Percentiles rank a stretch among this genome's conserved stretches.
phyloP scores from a whole-genome alignment of 2,113 vertebrate species.

The Pluvianellus socialis region DNA sequence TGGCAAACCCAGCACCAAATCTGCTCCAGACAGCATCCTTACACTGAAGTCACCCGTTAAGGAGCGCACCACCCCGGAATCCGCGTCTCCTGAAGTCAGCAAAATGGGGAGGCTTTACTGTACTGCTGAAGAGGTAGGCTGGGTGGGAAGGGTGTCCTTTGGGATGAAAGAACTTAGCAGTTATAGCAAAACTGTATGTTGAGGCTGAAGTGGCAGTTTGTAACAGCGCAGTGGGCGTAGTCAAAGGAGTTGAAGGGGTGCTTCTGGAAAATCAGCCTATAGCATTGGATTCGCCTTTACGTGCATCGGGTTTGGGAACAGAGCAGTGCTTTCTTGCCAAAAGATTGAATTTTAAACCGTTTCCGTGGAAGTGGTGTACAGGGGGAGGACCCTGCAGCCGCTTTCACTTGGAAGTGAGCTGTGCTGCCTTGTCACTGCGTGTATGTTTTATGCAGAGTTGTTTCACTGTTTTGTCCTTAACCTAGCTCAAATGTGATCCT shows the following conservation, averaged over 20 bases:
- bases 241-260: neutral
- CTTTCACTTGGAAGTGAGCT: neutral
- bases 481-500: neutral
- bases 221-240: neutral
- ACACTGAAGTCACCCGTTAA: neutral
- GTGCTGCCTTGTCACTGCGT: neutral
- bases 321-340: neutral
- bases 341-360: neutral
- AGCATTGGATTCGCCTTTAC: neutral
- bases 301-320: neutral
- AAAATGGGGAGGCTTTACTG: constrained; percentile 49
- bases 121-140: constrained; percentile 67
- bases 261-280: neutral
- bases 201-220: no score
- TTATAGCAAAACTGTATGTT: neutral
- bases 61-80: neutral
- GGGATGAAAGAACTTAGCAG: neutral
- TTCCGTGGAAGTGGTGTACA: neutral
- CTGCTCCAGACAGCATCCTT: neutral
- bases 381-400: neutral
- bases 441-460: neutral
- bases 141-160: neutral
- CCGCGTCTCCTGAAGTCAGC: neutral
- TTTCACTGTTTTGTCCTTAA: neutral
- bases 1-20: neutral